Base-by-base conservation (phyloP, 2,113 vertebrate species). In the Trogon melanurus region DNA sequence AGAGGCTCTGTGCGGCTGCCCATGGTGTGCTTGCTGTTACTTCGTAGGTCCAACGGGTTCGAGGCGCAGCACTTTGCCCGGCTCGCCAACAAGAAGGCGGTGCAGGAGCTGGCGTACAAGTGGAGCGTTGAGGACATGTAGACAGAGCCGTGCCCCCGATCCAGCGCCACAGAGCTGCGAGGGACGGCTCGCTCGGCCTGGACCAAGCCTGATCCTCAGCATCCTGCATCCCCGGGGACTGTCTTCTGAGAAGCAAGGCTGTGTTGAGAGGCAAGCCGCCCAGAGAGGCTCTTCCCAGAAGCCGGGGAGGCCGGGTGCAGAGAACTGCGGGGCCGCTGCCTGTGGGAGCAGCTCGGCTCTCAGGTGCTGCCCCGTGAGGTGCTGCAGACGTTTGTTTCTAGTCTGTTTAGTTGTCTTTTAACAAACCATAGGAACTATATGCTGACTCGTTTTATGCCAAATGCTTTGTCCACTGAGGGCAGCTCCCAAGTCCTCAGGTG, bases 121-220 rank as follows among this genome's bases (percentile, higher is more conserved):
- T 99, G 99, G 99, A 99, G 99, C 2, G 99, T 99, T 13, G 99
- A 99, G 96, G 99, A 99, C 95, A 99, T 99, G 99, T 99, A 95
- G 87, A 6, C 34, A 4, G 14, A 41, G 56, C 81, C 10, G 12
- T 41, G 62, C 54, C 70, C 66, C 74, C 11, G 56, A 7, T 22
- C 12, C 3, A 45, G 19, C 3, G 5, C 38, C 15, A 0, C 51
- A 5, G 32, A 23, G 69, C 83, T 32, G 4, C 1, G 29, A 11
- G 69, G 22, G 65, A 0, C 0, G 36, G 41, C 75, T 85, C 8
- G 4, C 19, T 47, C 21, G 18, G 16, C 73, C 81, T 16, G 50
- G 20, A 69, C 7, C 72, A 1, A 48, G 45, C 51, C 76, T 21
- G 5, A 10, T 41, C 53, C 74, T 67, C 0, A 1, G 54, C 3